These are phyloP conservation scores for Nomada fucata DNA, from an alignment of 2,888 invertebrate genomes.

Conservation along the genomic window DNA sequence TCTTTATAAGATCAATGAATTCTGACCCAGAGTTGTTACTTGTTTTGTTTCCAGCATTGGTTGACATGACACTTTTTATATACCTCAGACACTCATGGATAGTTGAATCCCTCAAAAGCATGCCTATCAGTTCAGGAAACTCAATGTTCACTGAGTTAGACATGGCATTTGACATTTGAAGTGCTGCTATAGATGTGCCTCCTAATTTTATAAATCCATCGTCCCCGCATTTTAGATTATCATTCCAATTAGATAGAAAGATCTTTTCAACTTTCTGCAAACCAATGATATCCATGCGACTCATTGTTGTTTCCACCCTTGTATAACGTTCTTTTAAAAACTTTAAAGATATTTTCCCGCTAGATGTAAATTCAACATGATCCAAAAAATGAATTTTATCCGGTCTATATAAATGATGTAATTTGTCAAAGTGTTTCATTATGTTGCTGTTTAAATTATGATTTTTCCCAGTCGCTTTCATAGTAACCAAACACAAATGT, in stretches of 20 bases:
- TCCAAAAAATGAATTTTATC: conserved; percentile 88
- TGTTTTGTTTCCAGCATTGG: neutral
- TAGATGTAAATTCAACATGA: conserved; percentile 87
- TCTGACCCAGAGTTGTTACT: neutral
- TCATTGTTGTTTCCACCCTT: conserved; percentile 68
- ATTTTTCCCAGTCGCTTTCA: conserved; percentile 75
- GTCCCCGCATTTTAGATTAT: conserved; percentile 68
- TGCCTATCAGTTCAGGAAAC: conserved; percentile 85
- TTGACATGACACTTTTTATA: conserved; percentile 67
- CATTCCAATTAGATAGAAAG: conserved; percentile 71
- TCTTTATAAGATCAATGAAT: neutral
- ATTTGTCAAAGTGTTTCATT: conserved; percentile 82
- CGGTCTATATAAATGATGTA: conserved; percentile 86
- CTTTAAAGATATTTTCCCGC: conserved; percentile 89
- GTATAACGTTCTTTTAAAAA: conserved; percentile 84
- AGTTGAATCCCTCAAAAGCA: conserved; percentile 85
- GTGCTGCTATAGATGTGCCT: conserved; percentile 89
- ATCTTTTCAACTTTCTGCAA: conserved; percentile 37
- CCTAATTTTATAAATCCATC: conserved; percentile 87
- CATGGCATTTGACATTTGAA: conserved; percentile 87
- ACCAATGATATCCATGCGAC: conserved; percentile 60
- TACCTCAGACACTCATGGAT: conserved; percentile 81
- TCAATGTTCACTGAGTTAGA: conserved; percentile 84
- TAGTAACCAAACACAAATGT: conserved; percentile 84
- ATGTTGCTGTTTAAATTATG: conserved; percentile 75